Base-by-base conservation (phyloP, 1,140 invertebrate genomes). In the Drosophila sp. region DNA sequence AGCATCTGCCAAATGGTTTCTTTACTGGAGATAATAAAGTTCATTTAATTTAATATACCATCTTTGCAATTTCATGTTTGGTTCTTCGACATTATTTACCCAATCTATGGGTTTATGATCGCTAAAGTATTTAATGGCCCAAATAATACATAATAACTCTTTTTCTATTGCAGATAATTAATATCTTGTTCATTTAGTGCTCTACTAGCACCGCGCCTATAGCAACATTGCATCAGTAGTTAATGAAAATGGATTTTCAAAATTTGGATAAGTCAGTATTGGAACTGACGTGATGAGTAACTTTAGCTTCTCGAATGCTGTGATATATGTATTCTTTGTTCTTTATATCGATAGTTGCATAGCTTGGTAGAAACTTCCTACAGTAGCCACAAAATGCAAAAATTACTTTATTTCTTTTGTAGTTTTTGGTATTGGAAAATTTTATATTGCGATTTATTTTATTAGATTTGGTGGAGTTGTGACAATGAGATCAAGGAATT, bases 161-260 rank as follows among this genome's bases (percentile, higher is more conserved):
- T n/a, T n/a, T n/a, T n/a, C n/a, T n/a, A n/a, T n/a, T n/a, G n/a
- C n/a, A n/a, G n/a, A n/a, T n/a, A n/a, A n/a, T n/a, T n/a, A n/a
- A n/a, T n/a, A n/a, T n/a, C n/a, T n/a, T n/a, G n/a, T n/a, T n/a
- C n/a, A n/a, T n/a, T n/a, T n/a, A n/a, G n/a, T n/a, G n/a, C n/a
- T n/a, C n/a, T n/a, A n/a, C n/a, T 11, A 54, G 32, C 9, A 54
- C 51, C 9, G 29, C 29, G n/a, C 50, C 50, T 36, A 53, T 34
- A 18, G 29, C 51, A 34, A 36, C 9, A 21, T 36, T 54, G 29
- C 51, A 21, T 54, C 51, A 0, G 51, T 54, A 0, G 29, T 36
- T 3, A 54, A 36, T 34, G 29, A 38, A 2, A 54, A 54, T 38
- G 29, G 29, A 21, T 54, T 54, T 4, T 34, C 6, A 7, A 54